A percentile compares a stretch with the other conserved stretches of the same genome.
Conservation (phyloP, 2,113 vertebrate genomes). For the Platichthys stellatus region DNA sequence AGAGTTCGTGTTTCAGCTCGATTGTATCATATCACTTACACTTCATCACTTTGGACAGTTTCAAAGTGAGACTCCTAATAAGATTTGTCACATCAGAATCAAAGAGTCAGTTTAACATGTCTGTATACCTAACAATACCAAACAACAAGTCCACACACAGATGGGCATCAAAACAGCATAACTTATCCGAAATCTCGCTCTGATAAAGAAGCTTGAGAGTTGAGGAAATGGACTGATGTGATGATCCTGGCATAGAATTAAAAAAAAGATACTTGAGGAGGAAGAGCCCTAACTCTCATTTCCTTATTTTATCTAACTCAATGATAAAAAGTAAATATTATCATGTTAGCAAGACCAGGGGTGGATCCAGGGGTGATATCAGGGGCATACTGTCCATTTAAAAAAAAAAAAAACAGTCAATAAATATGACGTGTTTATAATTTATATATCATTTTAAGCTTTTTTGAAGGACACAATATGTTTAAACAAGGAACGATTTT, state of each 20-base stretch:
- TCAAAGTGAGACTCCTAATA: neutral
- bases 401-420: too few species aligned
- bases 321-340: neutral
- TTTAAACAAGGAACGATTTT: too few species aligned
- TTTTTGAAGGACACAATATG: too few species aligned
- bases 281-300: slow-evolving; percentile 21
- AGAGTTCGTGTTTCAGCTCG: slow-evolving; percentile 6
- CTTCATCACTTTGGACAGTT: neutral
- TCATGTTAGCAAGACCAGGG: neutral
- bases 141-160: too few species aligned
- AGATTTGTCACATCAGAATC: neutral
- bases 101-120: neutral
- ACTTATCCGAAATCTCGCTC: too few species aligned
- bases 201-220: slow-evolving; percentile 9
- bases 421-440: too few species aligned
- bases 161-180: too few species aligned
- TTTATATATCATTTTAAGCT: too few species aligned
- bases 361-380: too few species aligned
- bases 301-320: slow-evolving; percentile 13
- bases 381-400: too few species aligned
- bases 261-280: slow-evolving; percentile 3
- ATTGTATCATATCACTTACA: neutral
- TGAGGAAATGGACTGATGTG: slow-evolving; percentile 56
- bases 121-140: neutral
- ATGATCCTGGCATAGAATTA: slow-evolving; percentile 46